phyloP scores from a whole-genome alignment of 2,113 vertebrate genomes.

The Spilogale gracilis region DNA sequence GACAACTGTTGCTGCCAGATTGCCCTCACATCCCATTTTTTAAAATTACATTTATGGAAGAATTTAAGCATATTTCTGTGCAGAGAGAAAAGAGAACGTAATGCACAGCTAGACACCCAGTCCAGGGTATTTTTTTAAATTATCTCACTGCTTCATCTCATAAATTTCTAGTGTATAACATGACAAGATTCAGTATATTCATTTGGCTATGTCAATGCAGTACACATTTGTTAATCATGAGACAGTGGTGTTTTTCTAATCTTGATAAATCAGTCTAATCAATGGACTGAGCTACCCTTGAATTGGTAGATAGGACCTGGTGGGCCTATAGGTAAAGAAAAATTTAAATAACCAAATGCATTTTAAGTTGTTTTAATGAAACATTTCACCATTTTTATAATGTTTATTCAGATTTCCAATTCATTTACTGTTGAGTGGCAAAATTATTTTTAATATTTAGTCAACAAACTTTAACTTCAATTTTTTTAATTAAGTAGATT shows the following conservation, averaged over 20 bases:
- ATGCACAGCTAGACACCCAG: neutral
- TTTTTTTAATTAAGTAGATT: slow-evolving; percentile 60
- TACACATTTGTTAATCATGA: neutral
- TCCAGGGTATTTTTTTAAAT: neutral
- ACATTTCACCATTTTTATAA: slow-evolving; percentile 12
- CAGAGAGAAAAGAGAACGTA: neutral
- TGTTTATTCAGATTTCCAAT: slow-evolving; percentile 10
- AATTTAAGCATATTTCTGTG: neutral
- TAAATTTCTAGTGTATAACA: neutral
- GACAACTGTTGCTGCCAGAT: neutral
- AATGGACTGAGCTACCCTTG: neutral
- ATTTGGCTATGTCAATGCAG: neutral
- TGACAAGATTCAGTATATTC: neutral
- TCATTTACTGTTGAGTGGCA: slow-evolving; percentile 23
- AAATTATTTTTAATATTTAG: slow-evolving; percentile 49
- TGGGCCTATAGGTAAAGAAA: neutral
- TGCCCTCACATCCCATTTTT: neutral
- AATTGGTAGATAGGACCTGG: neutral
- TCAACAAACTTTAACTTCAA: neutral
- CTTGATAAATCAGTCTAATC: neutral
- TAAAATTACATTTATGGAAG: neutral
- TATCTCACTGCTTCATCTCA: neutral
- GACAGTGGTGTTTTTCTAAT: neutral
- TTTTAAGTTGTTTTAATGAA: neutral
- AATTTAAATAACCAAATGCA: neutral